These are phyloP conservation scores for Cranoglanis bouderius DNA, from an alignment of 2,113 vertebrate genomes.

Conservation along the genomic window DNA sequence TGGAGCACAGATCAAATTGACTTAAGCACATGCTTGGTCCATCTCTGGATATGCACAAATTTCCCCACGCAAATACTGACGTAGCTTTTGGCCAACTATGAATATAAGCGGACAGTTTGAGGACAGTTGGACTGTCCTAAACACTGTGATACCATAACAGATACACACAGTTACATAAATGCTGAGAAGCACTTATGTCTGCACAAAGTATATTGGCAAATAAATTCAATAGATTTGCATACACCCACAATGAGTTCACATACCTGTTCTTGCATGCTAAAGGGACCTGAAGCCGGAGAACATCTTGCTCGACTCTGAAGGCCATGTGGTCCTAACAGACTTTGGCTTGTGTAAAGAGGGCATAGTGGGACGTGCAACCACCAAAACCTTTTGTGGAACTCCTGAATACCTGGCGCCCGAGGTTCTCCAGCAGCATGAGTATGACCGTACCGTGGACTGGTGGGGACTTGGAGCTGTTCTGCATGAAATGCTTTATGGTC, in stretches of 20 bases:
- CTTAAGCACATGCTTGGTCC: background rate
- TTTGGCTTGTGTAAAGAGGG: slow-evolving; percentile 80
- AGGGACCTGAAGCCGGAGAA: slow-evolving; percentile 81
- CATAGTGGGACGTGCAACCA: slow-evolving; percentile 64
- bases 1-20: background rate
- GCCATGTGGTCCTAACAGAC: slow-evolving; percentile 77
- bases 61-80: background rate
- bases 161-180: background rate
- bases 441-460: slow-evolving; percentile 77
- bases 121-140: background rate
- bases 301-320: slow-evolving; percentile 72
- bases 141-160: background rate
- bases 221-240: background rate
- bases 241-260: background rate
- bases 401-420: slow-evolving; percentile 78
- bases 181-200: background rate
- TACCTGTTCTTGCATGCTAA: slow-evolving; percentile 20
- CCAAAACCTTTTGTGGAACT: slow-evolving; percentile 77
- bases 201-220: background rate
- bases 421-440: slow-evolving; percentile 71
- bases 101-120: background rate
- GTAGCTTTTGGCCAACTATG: background rate
- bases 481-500: slow-evolving; percentile 77
- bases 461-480: slow-evolving; percentile 77
- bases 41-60: background rate